Conservation (phyloP, 2,888 invertebrate genomes). For the Fragum sueziense region DNA sequence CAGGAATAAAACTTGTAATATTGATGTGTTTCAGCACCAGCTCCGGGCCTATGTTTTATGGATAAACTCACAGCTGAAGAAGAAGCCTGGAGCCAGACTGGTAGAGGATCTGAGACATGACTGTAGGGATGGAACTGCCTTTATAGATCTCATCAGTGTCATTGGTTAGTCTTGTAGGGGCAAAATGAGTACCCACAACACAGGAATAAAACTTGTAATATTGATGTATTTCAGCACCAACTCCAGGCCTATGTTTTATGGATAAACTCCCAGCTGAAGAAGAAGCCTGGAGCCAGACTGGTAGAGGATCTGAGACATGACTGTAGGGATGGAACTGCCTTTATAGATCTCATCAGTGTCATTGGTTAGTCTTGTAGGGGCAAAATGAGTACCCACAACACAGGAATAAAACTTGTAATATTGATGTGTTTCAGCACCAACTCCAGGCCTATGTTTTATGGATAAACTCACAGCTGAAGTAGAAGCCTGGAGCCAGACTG, state of each 20-base stretch:
- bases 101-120: conserved; percentile 82
- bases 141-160: conserved; percentile 82
- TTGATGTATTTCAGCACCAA: conserved; percentile 79
- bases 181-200: no score
- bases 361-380: conserved; percentile 81
- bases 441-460: conserved; percentile 83
- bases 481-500: conserved; percentile 80
- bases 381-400: no score
- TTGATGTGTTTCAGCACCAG: conserved; percentile 80
- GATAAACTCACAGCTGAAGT: conserved; percentile 83
- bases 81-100: conserved; percentile 80
- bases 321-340: conserved; percentile 82
- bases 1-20: no score
- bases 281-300: conserved; percentile 80
- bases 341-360: conserved; percentile 82
- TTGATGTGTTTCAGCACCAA: conserved; percentile 80
- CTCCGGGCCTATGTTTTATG: conserved; percentile 83
- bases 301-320: conserved; percentile 82
- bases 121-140: conserved; percentile 82
- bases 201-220: no score
- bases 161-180: conserved; percentile 81
- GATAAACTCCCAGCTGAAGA: conserved; percentile 83
- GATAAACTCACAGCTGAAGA: conserved; percentile 83
- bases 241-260: conserved; percentile 83
- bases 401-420: no score